phyloP scores from a whole-genome alignment of 2,113 vertebrate genomes.

The Atrichornis clamosus region DNA sequence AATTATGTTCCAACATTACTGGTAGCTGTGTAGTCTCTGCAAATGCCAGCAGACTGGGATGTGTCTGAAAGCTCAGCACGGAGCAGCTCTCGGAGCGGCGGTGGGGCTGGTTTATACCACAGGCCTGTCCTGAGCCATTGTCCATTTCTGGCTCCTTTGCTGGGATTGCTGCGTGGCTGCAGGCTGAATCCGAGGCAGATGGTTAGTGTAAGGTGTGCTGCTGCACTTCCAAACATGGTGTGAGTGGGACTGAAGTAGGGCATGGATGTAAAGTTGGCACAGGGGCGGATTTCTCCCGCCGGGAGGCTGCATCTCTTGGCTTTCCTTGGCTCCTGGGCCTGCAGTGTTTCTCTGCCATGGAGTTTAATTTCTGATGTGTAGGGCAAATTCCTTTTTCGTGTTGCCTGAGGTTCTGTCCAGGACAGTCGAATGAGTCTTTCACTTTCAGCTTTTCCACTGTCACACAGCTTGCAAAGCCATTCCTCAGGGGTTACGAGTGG shows the following conservation, averaged over 20 bases:
- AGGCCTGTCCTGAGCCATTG: neutral
- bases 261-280: neutral
- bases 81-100: neutral
- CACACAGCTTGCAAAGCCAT: conserved; percentile 50
- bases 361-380: neutral
- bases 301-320: neutral
- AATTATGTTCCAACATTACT: conserved; percentile 9
- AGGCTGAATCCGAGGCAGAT: neutral
- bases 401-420: conserved; percentile 18
- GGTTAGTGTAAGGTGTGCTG: conserved; percentile 28
- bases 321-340: neutral
- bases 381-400: conserved; percentile 33
- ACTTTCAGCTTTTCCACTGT: conserved; percentile 58
- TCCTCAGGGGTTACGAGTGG: conserved; percentile 47
- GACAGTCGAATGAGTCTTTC: neutral
- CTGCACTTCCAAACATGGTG: conserved; percentile 15
- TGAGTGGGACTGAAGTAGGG: neutral
- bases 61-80: neutral
- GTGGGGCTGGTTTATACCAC: neutral
- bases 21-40: neutral
- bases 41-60: conserved; percentile 1
- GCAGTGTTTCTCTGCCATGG: fast-evolving
- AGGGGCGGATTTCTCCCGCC: neutral
- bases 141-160: neutral
- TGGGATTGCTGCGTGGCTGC: neutral